These are phyloP conservation scores for Struthidea cinerea DNA, from an alignment of 2,113 vertebrate species.

Conservation along the genomic window DNA sequence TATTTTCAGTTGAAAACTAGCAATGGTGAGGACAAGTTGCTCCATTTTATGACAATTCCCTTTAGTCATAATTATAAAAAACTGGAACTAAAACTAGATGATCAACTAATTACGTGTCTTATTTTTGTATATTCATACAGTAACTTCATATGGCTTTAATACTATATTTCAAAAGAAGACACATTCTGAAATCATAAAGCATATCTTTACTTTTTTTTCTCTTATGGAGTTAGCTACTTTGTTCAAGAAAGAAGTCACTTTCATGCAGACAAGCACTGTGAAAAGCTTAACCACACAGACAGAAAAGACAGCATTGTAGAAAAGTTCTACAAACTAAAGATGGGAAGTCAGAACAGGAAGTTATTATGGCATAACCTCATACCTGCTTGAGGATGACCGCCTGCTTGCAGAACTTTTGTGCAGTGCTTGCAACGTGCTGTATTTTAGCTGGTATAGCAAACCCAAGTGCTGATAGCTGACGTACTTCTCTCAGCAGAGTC, in stretches of 20 bases:
- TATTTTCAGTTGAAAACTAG: not conserved
- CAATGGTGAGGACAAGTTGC: not conserved
- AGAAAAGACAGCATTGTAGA: not conserved
- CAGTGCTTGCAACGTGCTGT: slow-evolving; percentile 83
- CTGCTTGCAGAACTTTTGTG: slow-evolving; percentile 93
- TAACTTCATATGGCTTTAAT: not conserved
- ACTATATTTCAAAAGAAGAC: not conserved
- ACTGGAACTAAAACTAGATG: not conserved
- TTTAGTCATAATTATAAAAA: not conserved
- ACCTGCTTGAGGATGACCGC: slow-evolving; percentile 94
- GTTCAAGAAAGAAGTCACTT: not conserved
- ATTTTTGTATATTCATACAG: not conserved
- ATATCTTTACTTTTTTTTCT: not conserved
- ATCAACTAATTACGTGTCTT: not conserved
- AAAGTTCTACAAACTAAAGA: not conserved
- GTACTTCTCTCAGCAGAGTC: slow-evolving; percentile 87
- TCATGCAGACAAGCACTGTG: not conserved
- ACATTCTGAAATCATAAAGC: not conserved
- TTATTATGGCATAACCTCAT: not conserved
- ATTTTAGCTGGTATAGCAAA: slow-evolving; percentile 90
- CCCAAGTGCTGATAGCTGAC: slow-evolving; percentile 90
- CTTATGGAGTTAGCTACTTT: not conserved
- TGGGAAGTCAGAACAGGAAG: not conserved
- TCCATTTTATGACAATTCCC: not conserved
- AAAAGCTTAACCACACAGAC: not conserved